These are phyloP conservation scores for Phymastichus coffea DNA, from an alignment of 1,140 invertebrate species.

Conservation along the genomic window DNA sequence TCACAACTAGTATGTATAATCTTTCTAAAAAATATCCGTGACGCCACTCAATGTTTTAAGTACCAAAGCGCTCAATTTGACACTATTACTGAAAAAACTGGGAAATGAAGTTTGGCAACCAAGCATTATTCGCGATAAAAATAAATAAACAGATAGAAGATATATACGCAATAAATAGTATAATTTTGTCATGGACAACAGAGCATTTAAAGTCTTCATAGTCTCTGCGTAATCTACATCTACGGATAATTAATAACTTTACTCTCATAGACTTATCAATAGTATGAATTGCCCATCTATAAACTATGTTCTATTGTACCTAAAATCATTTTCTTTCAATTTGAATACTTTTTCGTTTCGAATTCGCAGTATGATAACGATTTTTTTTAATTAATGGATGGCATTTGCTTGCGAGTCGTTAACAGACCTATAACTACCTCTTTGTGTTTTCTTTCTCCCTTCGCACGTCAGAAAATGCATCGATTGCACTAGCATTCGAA, in stretches of 20 bases:
- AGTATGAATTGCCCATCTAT: constrained; percentile 30
- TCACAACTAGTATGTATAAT: neutral
- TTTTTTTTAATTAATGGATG: constrained; percentile 4
- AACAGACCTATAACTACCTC: neutral
- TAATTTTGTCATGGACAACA: constrained; percentile 22
- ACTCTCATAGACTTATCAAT: constrained; percentile 38
- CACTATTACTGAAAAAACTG: constrained; percentile 3
- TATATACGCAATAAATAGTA: neutral
- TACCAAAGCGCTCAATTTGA: neutral
- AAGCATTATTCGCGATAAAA: neutral
- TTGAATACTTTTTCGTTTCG: neutral
- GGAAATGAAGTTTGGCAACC: constrained; percentile 1
- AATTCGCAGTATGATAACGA: neutral
- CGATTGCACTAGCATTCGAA: neutral
- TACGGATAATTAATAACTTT: constrained; percentile 38
- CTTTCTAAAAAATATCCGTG: neutral
- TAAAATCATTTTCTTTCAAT: constrained; percentile 33
- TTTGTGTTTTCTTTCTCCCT: neutral
- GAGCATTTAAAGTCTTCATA: constrained; percentile 27
- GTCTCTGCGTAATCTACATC: constrained; percentile 29
- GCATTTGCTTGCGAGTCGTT: constrained; percentile 1
- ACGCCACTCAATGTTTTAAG: neutral
- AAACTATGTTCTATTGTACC: constrained; percentile 30
- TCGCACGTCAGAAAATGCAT: neutral
- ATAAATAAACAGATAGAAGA: neutral